Evolutionary conservation across 2,113 vertebrate species (phyloP).

Genomic region (Meleagris gallopavo): DNA sequence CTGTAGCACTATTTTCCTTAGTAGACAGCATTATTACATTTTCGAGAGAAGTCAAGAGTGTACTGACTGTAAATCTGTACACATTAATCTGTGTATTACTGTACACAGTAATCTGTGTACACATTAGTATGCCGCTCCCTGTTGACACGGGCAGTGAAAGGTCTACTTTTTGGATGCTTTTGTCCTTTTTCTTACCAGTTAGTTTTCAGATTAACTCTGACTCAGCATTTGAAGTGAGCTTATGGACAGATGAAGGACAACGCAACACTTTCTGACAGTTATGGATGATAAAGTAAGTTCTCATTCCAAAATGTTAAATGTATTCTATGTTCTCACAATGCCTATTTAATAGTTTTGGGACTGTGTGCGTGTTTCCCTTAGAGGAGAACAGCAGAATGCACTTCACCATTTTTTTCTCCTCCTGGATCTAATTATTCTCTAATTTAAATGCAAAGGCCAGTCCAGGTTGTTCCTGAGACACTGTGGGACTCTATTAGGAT

Average conservation of each 20-base stretch:
- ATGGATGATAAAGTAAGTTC: constrained; percentile 8
- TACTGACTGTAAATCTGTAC: too few relatives aligned
- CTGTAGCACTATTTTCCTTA: not conserved
- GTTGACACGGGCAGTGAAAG: not conserved
- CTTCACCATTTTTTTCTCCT: constrained; percentile 33
- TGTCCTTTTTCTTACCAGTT: not conserved
- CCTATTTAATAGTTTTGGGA: constrained; percentile 46
- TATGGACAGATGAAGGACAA: not conserved
- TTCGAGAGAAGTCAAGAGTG: not conserved
- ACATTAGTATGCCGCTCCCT: not conserved
- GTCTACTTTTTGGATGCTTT: not conserved
- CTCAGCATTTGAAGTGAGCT: not conserved
- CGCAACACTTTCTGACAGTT: not conserved
- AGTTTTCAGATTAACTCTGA: not conserved
- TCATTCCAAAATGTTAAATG: not conserved
- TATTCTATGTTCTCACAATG: constrained; percentile 49
- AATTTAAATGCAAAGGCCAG: constrained; percentile 79
- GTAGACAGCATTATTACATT: not conserved
- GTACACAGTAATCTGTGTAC: accelerated
- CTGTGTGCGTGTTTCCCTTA: not conserved
- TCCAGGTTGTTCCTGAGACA: constrained; percentile 66
- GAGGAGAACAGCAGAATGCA: constrained; percentile 58
- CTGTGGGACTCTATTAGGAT: constrained; percentile 67
- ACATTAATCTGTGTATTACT: too few relatives aligned
- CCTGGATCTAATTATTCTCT: constrained; percentile 77